A percentile compares a stretch with the other conserved stretches of the same genome.
These are phyloP conservation scores for Euwallacea similis DNA, from an alignment of 1,140 invertebrate genomes.

Conservation along the genomic window DNA sequence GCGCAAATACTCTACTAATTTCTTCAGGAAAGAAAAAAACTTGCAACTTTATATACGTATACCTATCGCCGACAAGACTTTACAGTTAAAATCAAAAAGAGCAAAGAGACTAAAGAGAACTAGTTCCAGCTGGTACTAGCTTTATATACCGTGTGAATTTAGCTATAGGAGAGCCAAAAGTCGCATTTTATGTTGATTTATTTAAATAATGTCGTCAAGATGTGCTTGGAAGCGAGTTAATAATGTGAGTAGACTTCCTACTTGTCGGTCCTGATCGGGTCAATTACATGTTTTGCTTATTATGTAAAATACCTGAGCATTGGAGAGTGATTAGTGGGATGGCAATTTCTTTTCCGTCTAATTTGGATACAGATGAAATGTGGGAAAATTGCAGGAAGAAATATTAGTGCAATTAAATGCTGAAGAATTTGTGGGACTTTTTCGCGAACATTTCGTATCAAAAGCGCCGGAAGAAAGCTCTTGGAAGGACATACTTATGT, in stretches of 20 bases:
- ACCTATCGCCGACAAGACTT: constrained; percentile 17
- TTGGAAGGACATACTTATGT: too few species aligned
- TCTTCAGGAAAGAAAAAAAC: constrained; percentile 2
- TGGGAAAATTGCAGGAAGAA: too few species aligned
- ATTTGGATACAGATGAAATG: too few species aligned
- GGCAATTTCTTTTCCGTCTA: too few species aligned
- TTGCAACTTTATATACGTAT: constrained; percentile 18
- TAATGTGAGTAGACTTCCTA: constrained; percentile 19
- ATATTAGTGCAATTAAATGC: too few species aligned
- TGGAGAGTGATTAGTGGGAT: too few species aligned
- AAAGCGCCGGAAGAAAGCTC: too few species aligned
- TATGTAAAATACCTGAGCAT: neutral
- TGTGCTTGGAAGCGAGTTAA: constrained; percentile 22
- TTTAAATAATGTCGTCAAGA: constrained; percentile 30
- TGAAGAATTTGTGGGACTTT: too few species aligned
- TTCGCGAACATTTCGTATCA: too few species aligned
- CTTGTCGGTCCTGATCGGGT: constrained; percentile 6
- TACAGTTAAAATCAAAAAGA: constrained; percentile 34
- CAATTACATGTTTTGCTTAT: constrained; percentile 1
- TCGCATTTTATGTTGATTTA: constrained; percentile 30
- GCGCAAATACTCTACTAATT: constrained; percentile 1
- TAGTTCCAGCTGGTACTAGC: constrained; percentile 20
- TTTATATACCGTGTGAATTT: constrained; percentile 31
- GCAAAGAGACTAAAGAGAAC: constrained; percentile 25
- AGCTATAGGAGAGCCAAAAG: constrained; percentile 23